Evolutionary conservation across 2,113 vertebrate species (phyloP).

Genomic region (Microtus pennsylvanicus): DNA sequence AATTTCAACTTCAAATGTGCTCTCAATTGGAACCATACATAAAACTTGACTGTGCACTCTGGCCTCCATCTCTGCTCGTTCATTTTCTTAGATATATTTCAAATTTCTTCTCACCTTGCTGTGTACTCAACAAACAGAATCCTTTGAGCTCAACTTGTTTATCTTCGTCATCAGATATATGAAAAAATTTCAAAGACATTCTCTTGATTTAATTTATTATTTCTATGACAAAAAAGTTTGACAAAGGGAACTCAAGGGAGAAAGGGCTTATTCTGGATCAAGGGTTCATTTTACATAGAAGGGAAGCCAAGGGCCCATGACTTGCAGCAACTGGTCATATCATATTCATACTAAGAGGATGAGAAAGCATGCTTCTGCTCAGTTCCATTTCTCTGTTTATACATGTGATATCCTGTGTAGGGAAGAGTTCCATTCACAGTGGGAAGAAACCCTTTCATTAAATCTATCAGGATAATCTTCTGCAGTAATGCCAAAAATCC

Average conservation of each 20-base stretch:
- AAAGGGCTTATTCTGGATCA: not conserved
- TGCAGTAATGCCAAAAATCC: not conserved
- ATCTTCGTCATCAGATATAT: not conserved
- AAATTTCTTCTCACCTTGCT: not conserved
- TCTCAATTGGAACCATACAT: not conserved
- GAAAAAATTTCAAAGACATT: not conserved
- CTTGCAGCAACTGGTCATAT: not conserved
- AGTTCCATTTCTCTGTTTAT: not conserved
- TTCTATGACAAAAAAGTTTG: not conserved
- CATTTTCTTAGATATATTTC: not conserved
- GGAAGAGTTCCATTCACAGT: not conserved
- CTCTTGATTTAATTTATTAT: not conserved
- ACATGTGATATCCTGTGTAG: too few species aligned
- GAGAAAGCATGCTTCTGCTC: not conserved
- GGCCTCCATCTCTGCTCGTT: not conserved
- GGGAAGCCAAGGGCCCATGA: not conserved
- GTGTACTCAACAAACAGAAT: not conserved
- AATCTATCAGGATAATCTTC: not conserved
- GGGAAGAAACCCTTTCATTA: too few species aligned
- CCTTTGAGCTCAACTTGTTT: not conserved
- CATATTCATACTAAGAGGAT: too few species aligned
- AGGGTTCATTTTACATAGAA: too few species aligned
- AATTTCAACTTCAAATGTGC: conserved; percentile 30
- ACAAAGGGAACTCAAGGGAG: not conserved
- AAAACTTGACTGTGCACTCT: not conserved